These are phyloP conservation scores for Mystacides longicornis DNA, from an alignment of 2,888 invertebrate species.

Conservation along the genomic window DNA sequence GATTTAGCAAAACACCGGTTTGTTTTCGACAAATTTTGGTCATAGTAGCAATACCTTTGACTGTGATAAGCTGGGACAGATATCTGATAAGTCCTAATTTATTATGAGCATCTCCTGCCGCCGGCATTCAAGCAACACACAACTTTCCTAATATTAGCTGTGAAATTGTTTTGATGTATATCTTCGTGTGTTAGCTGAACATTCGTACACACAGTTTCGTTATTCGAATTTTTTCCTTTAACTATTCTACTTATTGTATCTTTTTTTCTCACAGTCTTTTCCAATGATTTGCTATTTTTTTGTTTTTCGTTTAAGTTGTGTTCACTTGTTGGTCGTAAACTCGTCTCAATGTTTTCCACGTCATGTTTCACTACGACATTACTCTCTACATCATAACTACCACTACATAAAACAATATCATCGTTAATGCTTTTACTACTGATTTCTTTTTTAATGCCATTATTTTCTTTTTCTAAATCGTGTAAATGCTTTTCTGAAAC, in stretches of 20 bases:
- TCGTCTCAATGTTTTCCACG: no score
- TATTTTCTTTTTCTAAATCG: neutral
- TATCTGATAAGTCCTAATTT: neutral
- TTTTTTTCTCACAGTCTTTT: neutral
- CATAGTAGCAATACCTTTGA: no score
- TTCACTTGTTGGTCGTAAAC: no score
- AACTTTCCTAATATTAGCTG: conserved; percentile 26
- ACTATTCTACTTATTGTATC: neutral
- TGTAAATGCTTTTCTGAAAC: neutral
- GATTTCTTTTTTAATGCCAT: neutral
- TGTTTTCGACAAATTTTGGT: no score
- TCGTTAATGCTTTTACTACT: neutral
- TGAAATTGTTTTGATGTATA: conserved; percentile 23
- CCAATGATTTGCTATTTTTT: no score
- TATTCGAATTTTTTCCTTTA: no score
- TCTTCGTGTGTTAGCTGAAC: conserved; percentile 8
- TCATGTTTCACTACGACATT: no score
- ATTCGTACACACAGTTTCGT: neutral
- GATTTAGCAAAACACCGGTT: no score
- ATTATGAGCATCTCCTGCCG: conserved; percentile 24
- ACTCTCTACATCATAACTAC: neutral
- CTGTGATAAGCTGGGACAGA: no score
- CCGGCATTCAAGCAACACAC: conserved; percentile 24
- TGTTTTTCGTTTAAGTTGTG: no score
- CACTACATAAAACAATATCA: neutral